Conservation (phyloP, 2,888 invertebrate genomes). For the Diaperis boleti region DNA sequence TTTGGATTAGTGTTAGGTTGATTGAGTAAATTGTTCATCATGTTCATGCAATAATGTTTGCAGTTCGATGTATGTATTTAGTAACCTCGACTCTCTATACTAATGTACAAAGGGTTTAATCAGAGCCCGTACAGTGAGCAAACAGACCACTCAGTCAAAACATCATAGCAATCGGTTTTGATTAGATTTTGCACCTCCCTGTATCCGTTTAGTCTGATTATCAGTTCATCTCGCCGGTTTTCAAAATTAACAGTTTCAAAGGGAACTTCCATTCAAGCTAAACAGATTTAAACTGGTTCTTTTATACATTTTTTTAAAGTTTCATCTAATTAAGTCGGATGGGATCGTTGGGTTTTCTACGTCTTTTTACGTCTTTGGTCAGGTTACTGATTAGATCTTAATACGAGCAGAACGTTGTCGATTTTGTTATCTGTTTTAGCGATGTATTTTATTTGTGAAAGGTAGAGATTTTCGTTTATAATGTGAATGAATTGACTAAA, state of each 20-base stretch:
- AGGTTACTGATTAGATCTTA: slow-evolving; percentile 50
- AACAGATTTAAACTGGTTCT: slow-evolving; percentile 37
- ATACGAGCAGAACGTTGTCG: slow-evolving; percentile 47
- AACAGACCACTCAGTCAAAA: slow-evolving; percentile 65
- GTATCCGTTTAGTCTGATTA: slow-evolving; percentile 45
- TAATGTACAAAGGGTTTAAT: slow-evolving; percentile 63
- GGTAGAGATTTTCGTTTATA: slow-evolving; percentile 58
- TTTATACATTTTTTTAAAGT: slow-evolving; percentile 29
- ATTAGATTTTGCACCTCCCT: slow-evolving; percentile 64
- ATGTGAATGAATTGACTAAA: slow-evolving; percentile 58
- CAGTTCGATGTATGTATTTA: slow-evolving; percentile 54
- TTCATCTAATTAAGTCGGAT: slow-evolving; percentile 38
- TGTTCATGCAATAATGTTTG: slow-evolving; percentile 58
- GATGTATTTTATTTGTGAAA: slow-evolving; percentile 53
- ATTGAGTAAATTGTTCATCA: slow-evolving; percentile 57
- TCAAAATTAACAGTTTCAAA: slow-evolving; percentile 36
- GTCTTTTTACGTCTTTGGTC: slow-evolving; percentile 47
- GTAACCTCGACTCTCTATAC: slow-evolving; percentile 56
- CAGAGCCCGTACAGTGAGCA: slow-evolving; percentile 59
- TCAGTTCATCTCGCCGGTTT: slow-evolving; percentile 34
- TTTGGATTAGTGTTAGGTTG: slow-evolving; percentile 43
- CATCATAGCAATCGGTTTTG: slow-evolving; percentile 67
- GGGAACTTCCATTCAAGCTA: slow-evolving; percentile 34
- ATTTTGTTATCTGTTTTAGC: slow-evolving; percentile 42
- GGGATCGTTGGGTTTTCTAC: slow-evolving; percentile 31